Evolutionary conservation across 2,888 invertebrate species (phyloP).

Genomic region (Falcaria lacertinaria): DNA sequence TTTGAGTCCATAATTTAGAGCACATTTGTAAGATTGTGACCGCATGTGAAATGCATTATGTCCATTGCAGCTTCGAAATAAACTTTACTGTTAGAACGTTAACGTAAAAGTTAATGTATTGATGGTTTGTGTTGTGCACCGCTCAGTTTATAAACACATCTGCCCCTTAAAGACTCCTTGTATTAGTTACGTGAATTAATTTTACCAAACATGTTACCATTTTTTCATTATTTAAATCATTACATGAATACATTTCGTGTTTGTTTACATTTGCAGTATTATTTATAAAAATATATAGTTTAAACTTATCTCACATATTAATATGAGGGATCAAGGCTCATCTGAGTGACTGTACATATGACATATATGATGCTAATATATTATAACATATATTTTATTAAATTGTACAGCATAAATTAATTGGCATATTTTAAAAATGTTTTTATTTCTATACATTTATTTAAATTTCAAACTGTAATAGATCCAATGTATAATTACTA

Average conservation of each 20-base stretch:
- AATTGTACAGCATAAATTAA: too few species aligned
- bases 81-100: conserved; percentile 14
- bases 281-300: conserved; percentile 46
- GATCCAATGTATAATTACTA: too few species aligned
- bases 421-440: too few species aligned
- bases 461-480: too few species aligned
- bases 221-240: conserved; percentile 38
- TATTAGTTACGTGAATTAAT: conserved; percentile 36
- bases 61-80: conserved; percentile 41
- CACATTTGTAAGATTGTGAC: conserved; percentile 34
- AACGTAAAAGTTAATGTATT: not conserved
- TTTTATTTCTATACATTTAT: too few species aligned
- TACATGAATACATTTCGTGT: conserved; percentile 25
- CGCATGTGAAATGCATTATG: conserved; percentile 32
- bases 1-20: conserved; percentile 36
- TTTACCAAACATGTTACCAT: conserved; percentile 60
- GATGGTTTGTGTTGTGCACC: not conserved
- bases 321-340: too few species aligned
- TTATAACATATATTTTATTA: too few species aligned
- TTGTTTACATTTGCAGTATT: too few species aligned
- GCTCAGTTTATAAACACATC: conserved; percentile 13
- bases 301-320: conserved; percentile 42
- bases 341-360: too few species aligned
- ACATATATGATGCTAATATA: too few species aligned
- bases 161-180: conserved; percentile 33